phyloP scores from a whole-genome alignment of 2,888 invertebrate species.

The Mylabris sibirica region DNA sequence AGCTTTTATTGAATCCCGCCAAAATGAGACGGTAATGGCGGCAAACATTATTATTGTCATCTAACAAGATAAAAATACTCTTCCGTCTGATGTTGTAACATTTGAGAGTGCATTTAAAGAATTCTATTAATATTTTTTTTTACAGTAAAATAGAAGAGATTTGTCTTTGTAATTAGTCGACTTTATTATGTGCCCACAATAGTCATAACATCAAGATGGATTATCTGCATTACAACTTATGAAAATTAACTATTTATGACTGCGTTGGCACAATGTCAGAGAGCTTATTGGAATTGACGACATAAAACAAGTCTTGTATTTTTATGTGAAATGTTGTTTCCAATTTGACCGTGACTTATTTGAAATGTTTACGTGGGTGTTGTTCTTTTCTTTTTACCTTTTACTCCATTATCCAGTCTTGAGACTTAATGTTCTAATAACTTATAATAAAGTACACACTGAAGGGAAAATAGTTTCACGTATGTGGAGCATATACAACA shows the following conservation, averaged over 20 bases:
- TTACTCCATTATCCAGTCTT: neutral
- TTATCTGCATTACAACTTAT: neutral
- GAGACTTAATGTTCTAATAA: neutral
- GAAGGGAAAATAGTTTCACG: slow-evolving; percentile 3
- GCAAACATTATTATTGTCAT: slow-evolving; percentile 10
- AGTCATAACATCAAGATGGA: neutral
- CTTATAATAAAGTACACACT: slow-evolving; percentile 4
- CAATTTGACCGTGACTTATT: slow-evolving; percentile 10
- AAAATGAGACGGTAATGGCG: neutral
- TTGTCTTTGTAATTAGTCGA: neutral
- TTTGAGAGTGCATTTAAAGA: neutral
- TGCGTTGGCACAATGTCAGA: neutral
- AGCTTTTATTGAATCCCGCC: slow-evolving; percentile 14
- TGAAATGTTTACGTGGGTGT: slow-evolving; percentile 12
- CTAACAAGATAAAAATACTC: neutral
- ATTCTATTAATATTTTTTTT: slow-evolving; percentile 5
- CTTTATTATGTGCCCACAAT: neutral
- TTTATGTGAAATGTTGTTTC: slow-evolving; percentile 3
- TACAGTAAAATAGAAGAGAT: neutral
- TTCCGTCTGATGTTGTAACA: slow-evolving; percentile 5
- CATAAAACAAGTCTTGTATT: slow-evolving; percentile 1
- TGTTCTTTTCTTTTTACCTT: neutral
- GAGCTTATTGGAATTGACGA: neutral
- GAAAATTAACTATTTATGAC: slow-evolving; percentile 3
- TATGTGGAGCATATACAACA: slow-evolving; percentile 13